Base-by-base conservation (phyloP, 2,888 invertebrate genomes). In the Platerodrilus igneus region DNA sequence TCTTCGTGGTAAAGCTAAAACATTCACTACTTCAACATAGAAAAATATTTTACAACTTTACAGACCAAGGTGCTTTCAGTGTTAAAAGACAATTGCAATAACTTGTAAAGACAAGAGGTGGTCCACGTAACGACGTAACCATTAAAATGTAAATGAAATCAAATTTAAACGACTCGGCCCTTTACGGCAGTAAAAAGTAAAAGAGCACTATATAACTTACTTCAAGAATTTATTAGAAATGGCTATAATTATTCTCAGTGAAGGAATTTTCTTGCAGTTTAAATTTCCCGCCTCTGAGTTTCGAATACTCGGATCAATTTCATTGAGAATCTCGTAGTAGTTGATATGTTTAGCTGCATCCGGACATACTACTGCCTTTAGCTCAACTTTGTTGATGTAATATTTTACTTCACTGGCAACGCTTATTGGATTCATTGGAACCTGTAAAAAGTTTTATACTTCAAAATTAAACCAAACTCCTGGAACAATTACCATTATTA, bases 361-460 rank as follows among this genome's bases (percentile, higher is more conserved):
- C 0, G 81, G 75, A 2, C 79, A 71, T 1, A 91, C 64, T 3
- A 90, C 60, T 0, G 79, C 81, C 54, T 79, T 81, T 1, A 81
- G 71, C 2, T 72, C 74, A 1, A 83, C 85, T 67, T 86, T 85
- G 18, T 79, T 75, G 8, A 92, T 58, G 34, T 82, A 81, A 59
- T 81, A 86, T 30, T 78, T 72, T 1, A 91, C 52, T 61, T 93
- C 92, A 6, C 69, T 63, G 0, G 73, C 68, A 59, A 80, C 77
- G 59, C 83, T 88, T 0, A 77, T 76, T 0, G 90, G 83, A 64
- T 93, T 92, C 17, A 91, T 73, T 38, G 80, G 81, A 6, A 86
- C 87, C 71, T 82, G 64, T 19, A 64, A 28, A 11, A 11, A 18
- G 8, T 15, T 17, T 32, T 33, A 15, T 27, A 27, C n/a, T 46